phyloP scores from a whole-genome alignment of 2,797 vertebrate genomes.

The Pristis pectinata region DNA sequence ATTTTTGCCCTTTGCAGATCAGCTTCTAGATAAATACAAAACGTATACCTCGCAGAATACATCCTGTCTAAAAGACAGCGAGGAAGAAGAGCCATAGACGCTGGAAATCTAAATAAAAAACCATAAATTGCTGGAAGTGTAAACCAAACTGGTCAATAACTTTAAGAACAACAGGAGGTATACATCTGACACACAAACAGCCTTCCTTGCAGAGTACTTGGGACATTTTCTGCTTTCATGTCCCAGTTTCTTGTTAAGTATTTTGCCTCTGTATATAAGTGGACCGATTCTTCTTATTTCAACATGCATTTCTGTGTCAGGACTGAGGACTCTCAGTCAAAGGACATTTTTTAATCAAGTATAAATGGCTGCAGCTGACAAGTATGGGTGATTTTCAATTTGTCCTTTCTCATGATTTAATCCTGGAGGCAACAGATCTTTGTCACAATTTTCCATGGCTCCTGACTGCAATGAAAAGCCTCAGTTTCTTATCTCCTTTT shows the following conservation, averaged over 20 bases:
- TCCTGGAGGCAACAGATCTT: not conserved
- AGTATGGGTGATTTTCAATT: not conserved
- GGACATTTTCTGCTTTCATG: not conserved
- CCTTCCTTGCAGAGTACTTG: not conserved
- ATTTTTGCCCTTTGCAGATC: not conserved
- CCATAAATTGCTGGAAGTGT: not conserved
- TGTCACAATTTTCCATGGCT: not conserved
- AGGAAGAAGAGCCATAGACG: not conserved
- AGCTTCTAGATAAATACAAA: not conserved
- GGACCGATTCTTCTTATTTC: not conserved
- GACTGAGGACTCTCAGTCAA: not conserved
- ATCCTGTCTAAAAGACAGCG: not conserved
- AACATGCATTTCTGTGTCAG: not conserved
- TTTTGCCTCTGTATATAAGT: not conserved
- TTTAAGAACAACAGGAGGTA: not conserved
- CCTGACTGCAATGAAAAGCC: not conserved
- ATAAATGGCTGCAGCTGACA: not conserved
- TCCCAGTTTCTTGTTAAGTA: not conserved
- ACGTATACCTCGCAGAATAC: not conserved
- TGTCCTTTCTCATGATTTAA: not conserved
- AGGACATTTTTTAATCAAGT: not conserved
- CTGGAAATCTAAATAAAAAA: not conserved
- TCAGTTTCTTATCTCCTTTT: not conserved
- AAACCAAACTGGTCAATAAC: no score
- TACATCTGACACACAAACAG: not conserved